Evolutionary conservation across 2,888 invertebrate genomes (phyloP).

Genomic region (Leptinotarsa haldemani): DNA sequence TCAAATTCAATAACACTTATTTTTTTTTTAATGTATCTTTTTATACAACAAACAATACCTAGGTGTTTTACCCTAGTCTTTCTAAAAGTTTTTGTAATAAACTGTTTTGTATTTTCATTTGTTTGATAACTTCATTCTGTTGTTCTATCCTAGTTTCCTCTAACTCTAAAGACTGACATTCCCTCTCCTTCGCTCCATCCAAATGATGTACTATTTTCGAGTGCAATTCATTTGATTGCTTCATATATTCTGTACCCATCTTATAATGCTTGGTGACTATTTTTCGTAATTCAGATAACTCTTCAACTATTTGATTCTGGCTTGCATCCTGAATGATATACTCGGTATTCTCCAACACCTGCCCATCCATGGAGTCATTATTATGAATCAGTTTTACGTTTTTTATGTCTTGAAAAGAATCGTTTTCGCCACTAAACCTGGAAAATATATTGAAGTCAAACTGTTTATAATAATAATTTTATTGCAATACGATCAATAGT

Average conservation of each 20-base stretch:
- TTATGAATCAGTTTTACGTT: conserved; percentile 28
- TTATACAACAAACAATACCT: neutral
- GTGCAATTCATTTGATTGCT: conserved; percentile 34
- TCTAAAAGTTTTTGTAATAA: conserved; percentile 44
- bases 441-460: conserved; percentile 7
- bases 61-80: conserved; percentile 31
- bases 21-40: neutral
- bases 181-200: conserved; percentile 34
- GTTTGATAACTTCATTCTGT: conserved; percentile 44
- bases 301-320: conserved; percentile 34
- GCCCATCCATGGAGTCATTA: conserved; percentile 20
- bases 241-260: conserved; percentile 32
- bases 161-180: conserved; percentile 36
- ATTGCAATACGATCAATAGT: no score
- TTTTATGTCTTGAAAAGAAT: conserved; percentile 21
- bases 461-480: no score
- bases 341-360: conserved; percentile 24
- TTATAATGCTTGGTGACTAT: conserved; percentile 35
- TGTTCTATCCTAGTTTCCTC: conserved; percentile 40
- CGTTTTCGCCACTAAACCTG: conserved; percentile 20
- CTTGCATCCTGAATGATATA: conserved; percentile 36
- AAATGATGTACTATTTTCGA: conserved; percentile 38
- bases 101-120: conserved; percentile 44
- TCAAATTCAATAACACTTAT: neutral
- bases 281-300: conserved; percentile 36